Evolutionary conservation across 2,888 invertebrate species (phyloP), one percentile per base, ranked within the genome.

Genomic region (Dicycla oo): DNA sequence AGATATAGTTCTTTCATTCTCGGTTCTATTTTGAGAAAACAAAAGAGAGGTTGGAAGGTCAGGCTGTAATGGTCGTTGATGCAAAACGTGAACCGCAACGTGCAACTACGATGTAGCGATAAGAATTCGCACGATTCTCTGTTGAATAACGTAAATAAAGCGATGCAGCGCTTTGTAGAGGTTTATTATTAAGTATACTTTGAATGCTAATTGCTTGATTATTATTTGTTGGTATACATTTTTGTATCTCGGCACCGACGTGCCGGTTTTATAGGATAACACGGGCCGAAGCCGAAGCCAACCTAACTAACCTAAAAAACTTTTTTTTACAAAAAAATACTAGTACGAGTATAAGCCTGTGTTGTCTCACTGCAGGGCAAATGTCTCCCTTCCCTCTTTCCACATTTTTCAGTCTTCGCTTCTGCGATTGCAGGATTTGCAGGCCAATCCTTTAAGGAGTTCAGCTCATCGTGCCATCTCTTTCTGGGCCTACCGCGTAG

Each of bases 101-200:
- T 93, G 93, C 90, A 82, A 73, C 87, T 86, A 86, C 85, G 94
- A 93, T 94, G 88, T 84, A 72, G 85, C 84, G 94, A 95, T 94
- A 93, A 92, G 89, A 88, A 89, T 90, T 90, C 87, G 92, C 94
- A 94, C 94, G 94, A 94, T 89, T 92, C 89, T 86, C 75, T 77
- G 73, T 71, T 74, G 76, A 66, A 64, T 77, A 75, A 80, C 62
- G 80, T 78, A 78, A 77, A 83, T 82, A 83, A 82, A 86, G 83
- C 85, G 75, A 77, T 84, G 80, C 68, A 83, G 81, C 83, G 80
- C 82, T 86, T 79, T 70, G 78, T 62, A 69, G 72, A 57, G 15
- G 23, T 69, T 70, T 69, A 62, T 71, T 77, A 73, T 73, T 57
- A 34, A 51, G 47, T 69, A 60, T 65, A 65, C 43, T 67, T 66